Evolutionary conservation across 1,140 invertebrate genomes (phyloP), one percentile per base, ranked within the genome.

Genomic region (Ceratosolen fusciceps): DNA sequence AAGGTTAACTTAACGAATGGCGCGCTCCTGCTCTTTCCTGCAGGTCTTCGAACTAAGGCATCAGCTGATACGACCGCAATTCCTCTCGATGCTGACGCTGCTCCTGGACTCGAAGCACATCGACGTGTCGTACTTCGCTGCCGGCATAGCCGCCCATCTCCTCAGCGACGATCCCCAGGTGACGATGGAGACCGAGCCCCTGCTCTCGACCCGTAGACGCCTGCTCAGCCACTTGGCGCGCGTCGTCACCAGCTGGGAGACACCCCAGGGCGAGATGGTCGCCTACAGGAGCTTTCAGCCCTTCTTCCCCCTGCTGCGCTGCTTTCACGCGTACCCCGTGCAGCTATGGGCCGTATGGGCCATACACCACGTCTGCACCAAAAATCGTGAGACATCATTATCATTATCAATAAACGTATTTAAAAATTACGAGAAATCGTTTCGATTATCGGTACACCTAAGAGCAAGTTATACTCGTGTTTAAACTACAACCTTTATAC

Each of bases 331-430:
- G 76, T 91, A 92, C 84, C 92, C 94, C 65, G 94, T 96, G 54
- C 95, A 96, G 84, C 86, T 96, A 26, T 96, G 95, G 95, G 95
- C 95, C 43, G 92, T 95, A 12, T 96, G 95, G 95, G 95, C 95
- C 0, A 94, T 96, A 82, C 94, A 95, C 86, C 95, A 96, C 87
- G 95, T 96, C 52, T 95, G 94, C 85, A 93, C 93, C 12, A 95
- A 95, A 88, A 96, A 96, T 89, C 92, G 94, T 94, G 89, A 91
- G 91, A n/a, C n/a, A n/a, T n/a, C n/a, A n/a, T n/a, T n/a, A n/a
- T 70, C 37, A 29, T 62, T 29, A n/a, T 60, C 7, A 16, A 47
- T 47, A 9, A 47, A 7, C 16, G 8, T 47, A 47, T 7, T 47
- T 47, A 9, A 47, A 47, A 47, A 47, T 47, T 47, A 16, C 16